Conservation (phyloP, 2,888 invertebrate genomes). For the Leucozona laternaria region DNA sequence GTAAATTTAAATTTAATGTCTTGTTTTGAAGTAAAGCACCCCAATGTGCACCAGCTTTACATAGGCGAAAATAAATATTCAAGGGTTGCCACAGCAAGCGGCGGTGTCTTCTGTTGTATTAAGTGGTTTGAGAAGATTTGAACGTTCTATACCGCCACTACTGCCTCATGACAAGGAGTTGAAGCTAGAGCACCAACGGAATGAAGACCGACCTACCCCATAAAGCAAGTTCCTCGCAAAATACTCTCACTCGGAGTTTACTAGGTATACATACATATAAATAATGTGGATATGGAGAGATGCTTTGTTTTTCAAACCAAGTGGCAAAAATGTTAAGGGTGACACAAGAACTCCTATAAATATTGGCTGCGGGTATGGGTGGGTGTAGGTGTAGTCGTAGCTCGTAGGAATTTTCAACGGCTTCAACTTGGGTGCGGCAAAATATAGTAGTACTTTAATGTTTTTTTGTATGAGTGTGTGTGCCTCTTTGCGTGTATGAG, state of each 20-base stretch:
- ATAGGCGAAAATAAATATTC: constrained; percentile 60
- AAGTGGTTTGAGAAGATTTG: constrained; percentile 34
- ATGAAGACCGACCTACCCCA: constrained; percentile 41
- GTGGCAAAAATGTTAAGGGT: constrained; percentile 65
- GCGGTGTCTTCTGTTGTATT: constrained; percentile 28
- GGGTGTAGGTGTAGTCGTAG: not conserved
- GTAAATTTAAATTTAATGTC: not conserved
- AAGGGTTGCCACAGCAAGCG: constrained; percentile 43
- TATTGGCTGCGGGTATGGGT: constrained; percentile 1
- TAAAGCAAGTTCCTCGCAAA: constrained; percentile 55
- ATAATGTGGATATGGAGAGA: constrained; percentile 22
- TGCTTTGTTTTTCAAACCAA: constrained; percentile 67
- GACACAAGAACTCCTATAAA: constrained; percentile 42
- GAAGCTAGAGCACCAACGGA: not conserved
- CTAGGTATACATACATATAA: not conserved
- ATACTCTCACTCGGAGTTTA: constrained; percentile 1
- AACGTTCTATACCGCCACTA: not conserved
- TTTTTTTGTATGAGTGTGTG: not conserved
- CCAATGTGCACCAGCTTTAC: constrained; percentile 43
- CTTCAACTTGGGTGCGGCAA: constrained; percentile 32
- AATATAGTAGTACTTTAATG: constrained; percentile 28
- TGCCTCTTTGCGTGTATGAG: not conserved
- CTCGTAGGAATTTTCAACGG: constrained; percentile 12
- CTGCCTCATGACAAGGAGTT: constrained; percentile 46
- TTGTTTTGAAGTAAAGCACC: not conserved